phyloP scores from a whole-genome alignment of 2,888 invertebrate genomes.

The Drosophila falleni region DNA sequence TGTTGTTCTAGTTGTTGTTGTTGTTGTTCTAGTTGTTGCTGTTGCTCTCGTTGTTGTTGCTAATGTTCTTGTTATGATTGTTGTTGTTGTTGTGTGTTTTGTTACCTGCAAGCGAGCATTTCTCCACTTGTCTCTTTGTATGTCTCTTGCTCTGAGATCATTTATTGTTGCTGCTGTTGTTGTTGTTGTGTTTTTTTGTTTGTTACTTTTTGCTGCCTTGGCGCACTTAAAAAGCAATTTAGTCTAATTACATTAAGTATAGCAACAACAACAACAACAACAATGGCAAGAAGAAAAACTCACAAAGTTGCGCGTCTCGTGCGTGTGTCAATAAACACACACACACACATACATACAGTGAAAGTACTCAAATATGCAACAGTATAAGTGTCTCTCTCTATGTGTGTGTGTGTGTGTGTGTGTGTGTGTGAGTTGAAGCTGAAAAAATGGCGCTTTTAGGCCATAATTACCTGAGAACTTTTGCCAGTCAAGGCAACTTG shows the following conservation, averaged over 20 bases:
- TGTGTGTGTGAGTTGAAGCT: conserved; percentile 28
- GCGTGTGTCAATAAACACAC: conserved; percentile 78
- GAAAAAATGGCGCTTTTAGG: conserved; percentile 76
- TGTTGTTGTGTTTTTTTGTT: not conserved
- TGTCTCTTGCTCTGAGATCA: conserved; percentile 7
- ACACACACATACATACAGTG: conserved; percentile 18
- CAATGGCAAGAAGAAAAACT: conserved; percentile 14
- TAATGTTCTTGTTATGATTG: conserved; percentile 18
- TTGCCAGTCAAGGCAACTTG: conserved; percentile 42
- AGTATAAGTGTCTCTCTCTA: conserved; percentile 13
- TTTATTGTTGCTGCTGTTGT: conserved; percentile 18
- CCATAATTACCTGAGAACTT: conserved; percentile 82
- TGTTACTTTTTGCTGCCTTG: conserved; percentile 48
- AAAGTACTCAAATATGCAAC: conserved; percentile 37
- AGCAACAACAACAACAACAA: conserved; percentile 54
- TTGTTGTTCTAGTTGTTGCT: conserved; percentile 33
- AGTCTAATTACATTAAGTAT: conserved; percentile 81
- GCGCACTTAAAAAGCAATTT: conserved; percentile 80
- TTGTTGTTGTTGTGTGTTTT: conserved; percentile 14
- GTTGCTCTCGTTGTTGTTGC: conserved; percentile 25
- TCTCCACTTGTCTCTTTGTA: conserved; percentile 9
- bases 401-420: conserved; percentile 3
- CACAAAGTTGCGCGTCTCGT: conserved; percentile 54
- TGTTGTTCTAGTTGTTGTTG: conserved; percentile 23
- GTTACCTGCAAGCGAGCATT: conserved; percentile 26